phyloP scores from a whole-genome alignment of 2,888 invertebrate genomes.

The Himalopsyche kuldschensis region DNA sequence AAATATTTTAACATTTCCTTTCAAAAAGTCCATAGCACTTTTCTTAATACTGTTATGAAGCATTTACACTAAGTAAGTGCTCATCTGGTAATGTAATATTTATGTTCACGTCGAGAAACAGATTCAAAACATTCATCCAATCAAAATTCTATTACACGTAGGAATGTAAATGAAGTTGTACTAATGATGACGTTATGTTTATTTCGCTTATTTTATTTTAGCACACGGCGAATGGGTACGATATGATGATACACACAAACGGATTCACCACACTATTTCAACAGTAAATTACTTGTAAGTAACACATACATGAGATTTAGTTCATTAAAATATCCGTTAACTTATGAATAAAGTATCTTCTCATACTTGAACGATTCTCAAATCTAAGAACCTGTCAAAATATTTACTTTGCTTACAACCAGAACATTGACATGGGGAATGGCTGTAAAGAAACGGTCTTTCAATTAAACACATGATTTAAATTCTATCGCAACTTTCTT shows the following conservation, averaged over 20 bases:
- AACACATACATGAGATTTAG: neutral
- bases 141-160: neutral
- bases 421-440: constrained; percentile 18
- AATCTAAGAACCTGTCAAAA: constrained; percentile 31
- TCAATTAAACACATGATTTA: neutral
- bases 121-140: neutral
- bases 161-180: neutral
- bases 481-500: neutral
- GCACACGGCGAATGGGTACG: neutral
- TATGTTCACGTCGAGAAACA: too few species aligned
- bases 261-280: neutral
- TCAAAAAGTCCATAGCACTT: too few species aligned
- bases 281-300: neutral
- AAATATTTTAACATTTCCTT: too few species aligned
- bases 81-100: too few species aligned
- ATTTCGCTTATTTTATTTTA: neutral
- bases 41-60: too few species aligned
- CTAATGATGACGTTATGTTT: neutral
- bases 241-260: neutral
- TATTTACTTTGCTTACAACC: constrained; percentile 25
- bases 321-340: neutral
- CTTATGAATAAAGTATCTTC: neutral
- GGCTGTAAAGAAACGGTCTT: neutral
- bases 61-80: too few species aligned
- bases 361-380: neutral